Percentiles rank a stretch among this genome's conserved stretches.
phyloP scores from a whole-genome alignment of 2,888 invertebrate species.

The Portevinia maculata region DNA sequence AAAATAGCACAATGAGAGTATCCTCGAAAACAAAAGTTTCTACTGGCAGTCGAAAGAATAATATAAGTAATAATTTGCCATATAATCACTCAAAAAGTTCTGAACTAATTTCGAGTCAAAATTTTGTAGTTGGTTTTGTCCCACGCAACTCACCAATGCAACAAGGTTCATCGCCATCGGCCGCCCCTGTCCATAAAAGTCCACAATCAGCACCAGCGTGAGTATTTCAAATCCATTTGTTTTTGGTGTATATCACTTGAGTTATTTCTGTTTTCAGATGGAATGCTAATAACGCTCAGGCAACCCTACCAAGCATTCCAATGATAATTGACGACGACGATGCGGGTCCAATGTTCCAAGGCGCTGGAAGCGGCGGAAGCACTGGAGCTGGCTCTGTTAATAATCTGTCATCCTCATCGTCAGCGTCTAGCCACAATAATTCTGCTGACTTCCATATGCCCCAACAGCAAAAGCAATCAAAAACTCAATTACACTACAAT shows the following conservation, averaged over 20 bases:
- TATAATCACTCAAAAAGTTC: conserved; percentile 27
- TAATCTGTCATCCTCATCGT: conserved; percentile 76
- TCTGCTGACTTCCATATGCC: conserved; percentile 75
- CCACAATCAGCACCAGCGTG: conserved; percentile 83
- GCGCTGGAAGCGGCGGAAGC: conserved; percentile 77
- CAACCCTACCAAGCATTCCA: conserved; percentile 89
- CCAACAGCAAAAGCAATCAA: conserved; percentile 77
- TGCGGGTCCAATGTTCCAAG: conserved; percentile 77
- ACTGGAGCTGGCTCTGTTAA: conserved; percentile 74
- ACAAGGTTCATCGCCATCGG: conserved; percentile 84
- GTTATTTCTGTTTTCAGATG: conserved; percentile 83
- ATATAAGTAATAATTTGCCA: conserved; percentile 78
- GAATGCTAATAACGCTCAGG: conserved; percentile 86
- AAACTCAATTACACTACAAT: conserved; percentile 77
- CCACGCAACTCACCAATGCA: conserved; percentile 86
- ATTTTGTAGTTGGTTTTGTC: conserved; percentile 83
- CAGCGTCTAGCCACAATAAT: conserved; percentile 77
- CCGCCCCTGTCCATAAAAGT: conserved; percentile 81
- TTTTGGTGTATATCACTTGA: conserved; percentile 38
- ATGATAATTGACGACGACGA: conserved; percentile 89
- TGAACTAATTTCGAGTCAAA: conserved; percentile 25
- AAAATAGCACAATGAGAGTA: conserved; percentile 86
- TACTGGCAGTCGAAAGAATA: conserved; percentile 84
- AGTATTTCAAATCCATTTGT: conserved; percentile 74
- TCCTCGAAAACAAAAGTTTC: conserved; percentile 86